These are phyloP conservation scores for Vidua chalybeata DNA, from an alignment of 2,113 vertebrate genomes.

Conservation along the genomic window DNA sequence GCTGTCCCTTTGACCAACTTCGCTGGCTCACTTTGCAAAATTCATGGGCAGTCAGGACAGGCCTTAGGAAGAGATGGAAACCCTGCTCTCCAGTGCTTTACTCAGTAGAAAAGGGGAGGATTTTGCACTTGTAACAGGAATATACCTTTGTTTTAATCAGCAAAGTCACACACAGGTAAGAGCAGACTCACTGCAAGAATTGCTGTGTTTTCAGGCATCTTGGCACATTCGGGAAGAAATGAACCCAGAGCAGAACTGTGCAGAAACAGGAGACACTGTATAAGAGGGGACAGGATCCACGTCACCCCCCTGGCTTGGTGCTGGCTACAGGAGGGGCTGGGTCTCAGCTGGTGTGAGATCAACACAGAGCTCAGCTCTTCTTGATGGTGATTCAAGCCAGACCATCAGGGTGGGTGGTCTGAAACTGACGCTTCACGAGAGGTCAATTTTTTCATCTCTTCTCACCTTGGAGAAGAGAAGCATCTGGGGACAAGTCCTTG, in stretches of 20 bases:
- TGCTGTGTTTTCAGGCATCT: not conserved
- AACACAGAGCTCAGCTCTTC: not conserved
- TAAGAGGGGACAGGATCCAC: not conserved
- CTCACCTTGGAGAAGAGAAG: not conserved
- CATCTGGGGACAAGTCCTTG: not conserved
- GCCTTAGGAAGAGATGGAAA: not conserved
- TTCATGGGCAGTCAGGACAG: rapidly evolving
- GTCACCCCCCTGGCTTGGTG: not conserved
- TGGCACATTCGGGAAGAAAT: not conserved
- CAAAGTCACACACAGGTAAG: not conserved
- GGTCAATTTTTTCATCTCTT: not conserved
- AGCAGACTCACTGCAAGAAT: not conserved
- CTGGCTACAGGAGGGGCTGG: not conserved
- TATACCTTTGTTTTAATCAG: not conserved
- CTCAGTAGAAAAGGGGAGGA: not conserved
- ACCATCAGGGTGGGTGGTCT: no score
- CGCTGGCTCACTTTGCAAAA: not conserved
- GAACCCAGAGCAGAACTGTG: not conserved
- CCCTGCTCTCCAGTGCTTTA: not conserved
- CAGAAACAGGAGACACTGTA: not conserved
- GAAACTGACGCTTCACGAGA: rapidly evolving
- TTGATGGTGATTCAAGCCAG: not conserved
- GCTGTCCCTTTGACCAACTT: not conserved
- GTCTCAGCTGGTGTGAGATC: not conserved
- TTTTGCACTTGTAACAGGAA: not conserved